These are phyloP conservation scores for Muscicapa striata DNA, from an alignment of 2,797 vertebrate species.

Conservation along the genomic window DNA sequence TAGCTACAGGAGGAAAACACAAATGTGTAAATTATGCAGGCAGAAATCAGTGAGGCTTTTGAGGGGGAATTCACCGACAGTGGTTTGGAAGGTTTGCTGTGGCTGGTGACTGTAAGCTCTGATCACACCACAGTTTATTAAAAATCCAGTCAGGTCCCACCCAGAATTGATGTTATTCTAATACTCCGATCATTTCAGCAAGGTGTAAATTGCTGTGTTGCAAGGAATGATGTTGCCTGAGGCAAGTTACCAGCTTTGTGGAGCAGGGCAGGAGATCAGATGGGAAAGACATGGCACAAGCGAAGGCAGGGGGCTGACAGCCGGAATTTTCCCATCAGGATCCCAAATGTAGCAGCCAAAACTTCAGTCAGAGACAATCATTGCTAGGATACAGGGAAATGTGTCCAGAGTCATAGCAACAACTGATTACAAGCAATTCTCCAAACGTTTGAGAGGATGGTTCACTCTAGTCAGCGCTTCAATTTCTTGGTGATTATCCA, in stretches of 20 bases:
- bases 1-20: not conserved
- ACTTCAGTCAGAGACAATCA: not conserved
- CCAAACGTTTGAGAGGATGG: not conserved
- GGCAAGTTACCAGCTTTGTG: not conserved
- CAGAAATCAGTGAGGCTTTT: constrained; percentile 27
- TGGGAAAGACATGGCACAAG: not conserved
- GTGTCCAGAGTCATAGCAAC: constrained; percentile 42
- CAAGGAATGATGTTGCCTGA: not conserved
- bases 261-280: not conserved
- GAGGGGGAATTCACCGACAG: not conserved
- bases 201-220: constrained; percentile 37
- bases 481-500: not conserved
- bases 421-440: not conserved
- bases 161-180: not conserved
- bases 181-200: not conserved
- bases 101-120: not conserved
- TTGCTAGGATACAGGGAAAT: constrained; percentile 45
- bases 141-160: constrained; percentile 42
- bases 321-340: not conserved
- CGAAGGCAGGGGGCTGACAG: not conserved
- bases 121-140: not conserved
- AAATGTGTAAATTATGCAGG: constrained; percentile 16
- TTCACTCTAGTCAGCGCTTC: not conserved
- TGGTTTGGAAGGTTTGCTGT: not conserved
- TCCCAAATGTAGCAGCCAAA: not conserved